Evolutionary conservation across 1,140 invertebrate species (phyloP).

Genomic region (Caerostris darwini): DNA sequence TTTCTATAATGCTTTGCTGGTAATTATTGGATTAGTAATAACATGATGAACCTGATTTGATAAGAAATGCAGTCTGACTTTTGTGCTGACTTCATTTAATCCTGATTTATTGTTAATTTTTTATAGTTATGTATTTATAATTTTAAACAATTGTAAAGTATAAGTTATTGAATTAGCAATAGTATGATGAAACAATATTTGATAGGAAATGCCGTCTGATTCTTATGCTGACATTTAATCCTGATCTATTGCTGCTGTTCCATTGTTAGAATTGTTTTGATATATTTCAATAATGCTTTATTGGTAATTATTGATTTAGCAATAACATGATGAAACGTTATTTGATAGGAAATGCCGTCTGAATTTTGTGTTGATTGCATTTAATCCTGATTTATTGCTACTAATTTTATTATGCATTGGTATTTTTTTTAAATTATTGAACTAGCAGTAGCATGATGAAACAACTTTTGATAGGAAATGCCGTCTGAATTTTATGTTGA

Average conservation of each 20-base stretch:
- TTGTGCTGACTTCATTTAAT: neutral
- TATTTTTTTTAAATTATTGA: too few species aligned
- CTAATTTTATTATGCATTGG: neutral
- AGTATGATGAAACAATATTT: neutral
- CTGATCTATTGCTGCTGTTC: constrained; percentile 44
- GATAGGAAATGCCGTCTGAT: constrained; percentile 32
- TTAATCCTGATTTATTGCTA: constrained; percentile 43
- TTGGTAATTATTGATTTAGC: neutral
- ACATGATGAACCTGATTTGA: too few species aligned
- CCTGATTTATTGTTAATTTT: neutral
- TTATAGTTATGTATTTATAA: too few species aligned
- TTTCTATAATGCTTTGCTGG: constrained; percentile 73
- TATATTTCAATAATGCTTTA: neutral
- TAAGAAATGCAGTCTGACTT: constrained; percentile 79
- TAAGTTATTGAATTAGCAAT: neutral
- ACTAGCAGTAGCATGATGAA: neutral
- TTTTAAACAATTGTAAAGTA: too few species aligned
- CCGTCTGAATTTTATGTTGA: constrained; percentile 79
- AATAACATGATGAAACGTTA: neutral
- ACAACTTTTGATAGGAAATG: neutral
- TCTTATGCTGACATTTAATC: neutral
- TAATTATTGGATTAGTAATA: too few species aligned
- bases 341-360: too few species aligned
- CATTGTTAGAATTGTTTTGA: neutral
- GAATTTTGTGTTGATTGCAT: neutral